A percentile compares a stretch with the other conserved stretches of the same genome.
phyloP scores from a whole-genome alignment of 2,797 vertebrate species.

The Avahi laniger region DNA sequence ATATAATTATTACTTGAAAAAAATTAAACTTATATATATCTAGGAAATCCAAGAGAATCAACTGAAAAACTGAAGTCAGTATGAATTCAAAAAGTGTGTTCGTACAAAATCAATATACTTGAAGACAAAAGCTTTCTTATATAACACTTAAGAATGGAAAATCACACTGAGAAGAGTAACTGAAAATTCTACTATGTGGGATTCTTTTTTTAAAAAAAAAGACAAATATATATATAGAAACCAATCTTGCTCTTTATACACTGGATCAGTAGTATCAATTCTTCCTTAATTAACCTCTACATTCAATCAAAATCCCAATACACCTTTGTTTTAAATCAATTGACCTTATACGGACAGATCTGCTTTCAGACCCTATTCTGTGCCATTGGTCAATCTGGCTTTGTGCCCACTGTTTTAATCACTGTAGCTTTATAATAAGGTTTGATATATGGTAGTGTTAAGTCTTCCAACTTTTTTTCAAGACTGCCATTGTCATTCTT shows the following conservation, averaged over 20 bases:
- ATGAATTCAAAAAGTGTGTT: neutral
- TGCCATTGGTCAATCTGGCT: neutral
- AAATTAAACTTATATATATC: conserved; percentile 15
- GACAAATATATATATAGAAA: neutral
- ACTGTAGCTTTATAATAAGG: neutral
- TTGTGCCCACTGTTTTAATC: neutral
- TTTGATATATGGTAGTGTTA: neutral
- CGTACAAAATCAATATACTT: neutral
- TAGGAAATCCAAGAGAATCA: conserved; percentile 18
- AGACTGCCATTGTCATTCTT: conserved; percentile 16
- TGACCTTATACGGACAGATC: neutral
- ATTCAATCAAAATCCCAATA: conserved; percentile 30
- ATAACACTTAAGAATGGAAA: neutral
- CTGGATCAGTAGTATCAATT: neutral
- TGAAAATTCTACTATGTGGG: neutral
- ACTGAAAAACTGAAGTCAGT: conserved; percentile 9
- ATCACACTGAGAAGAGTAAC: neutral
- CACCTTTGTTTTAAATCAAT: neutral
- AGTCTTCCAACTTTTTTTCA: conserved; percentile 34
- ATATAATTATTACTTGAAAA: conserved; percentile 17
- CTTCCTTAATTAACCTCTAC: conserved; percentile 10
- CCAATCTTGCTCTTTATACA: conserved; percentile 34
- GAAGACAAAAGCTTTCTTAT: conserved; percentile 31
- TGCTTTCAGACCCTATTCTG: neutral
- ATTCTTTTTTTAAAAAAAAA: neutral